Evolutionary conservation across 2,888 invertebrate genomes (phyloP), one percentile per base, ranked within the genome.

Genomic region (Bellardia bayeri): DNA sequence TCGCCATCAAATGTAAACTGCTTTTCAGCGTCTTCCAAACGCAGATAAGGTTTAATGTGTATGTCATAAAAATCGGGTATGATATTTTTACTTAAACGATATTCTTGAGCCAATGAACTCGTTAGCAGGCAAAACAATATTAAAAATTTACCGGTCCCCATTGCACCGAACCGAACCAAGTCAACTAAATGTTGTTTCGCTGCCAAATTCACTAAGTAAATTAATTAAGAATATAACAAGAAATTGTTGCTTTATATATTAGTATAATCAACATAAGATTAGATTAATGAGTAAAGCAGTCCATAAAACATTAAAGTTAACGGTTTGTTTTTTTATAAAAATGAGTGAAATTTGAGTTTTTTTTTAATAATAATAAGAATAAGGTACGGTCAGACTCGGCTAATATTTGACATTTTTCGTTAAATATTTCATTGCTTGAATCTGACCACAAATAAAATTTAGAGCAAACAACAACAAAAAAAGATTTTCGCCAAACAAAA

Each of bases 21-120:
- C 40, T 90, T 90, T 1, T 80, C 66, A 4, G 75, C 88, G 86
- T 90, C 90, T 16, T 85, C 82, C 2, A 80, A 63, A 4, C 90
- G 82, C 33, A 95, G 93, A 85, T 94, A 93, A 0, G 95, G 95
- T 2, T 92, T 93, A 1, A 96, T 91, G 1, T 93, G 90, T 0
- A 96, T 93, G 74, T 94, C 93, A 87, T 96, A 96, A 4, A 91
- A 91, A 0, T 89, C 90, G 0, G 96, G 96, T 14, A 89, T 69
- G 0, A 95, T 94, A 1, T 94, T 93, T 0, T 91, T 93, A 0
- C 87, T 87, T 23, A 93, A 89, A n/a, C 93, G 92, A 82, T 92
- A 92, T 16, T 87, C 37, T 78, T 51, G 45, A 2, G 74, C 61
- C 23, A 51, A 37, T 84, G 76, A 5, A 51, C 11, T 30, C 7